Base-by-base conservation (phyloP, 2,113 vertebrate species). In the Formicarius rufipectus region DNA sequence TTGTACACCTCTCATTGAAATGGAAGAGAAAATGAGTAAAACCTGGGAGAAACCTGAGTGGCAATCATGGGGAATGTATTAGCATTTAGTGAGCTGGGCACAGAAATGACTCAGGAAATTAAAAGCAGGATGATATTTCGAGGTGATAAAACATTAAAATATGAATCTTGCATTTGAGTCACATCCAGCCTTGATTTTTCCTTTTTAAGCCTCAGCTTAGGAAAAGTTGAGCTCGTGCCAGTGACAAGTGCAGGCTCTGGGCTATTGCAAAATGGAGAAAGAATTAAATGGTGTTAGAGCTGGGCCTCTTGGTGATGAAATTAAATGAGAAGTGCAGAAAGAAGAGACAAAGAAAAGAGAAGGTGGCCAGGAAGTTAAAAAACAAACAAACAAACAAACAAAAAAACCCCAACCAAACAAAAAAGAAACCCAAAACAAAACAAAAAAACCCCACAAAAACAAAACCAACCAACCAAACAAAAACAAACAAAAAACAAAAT, bases 101-200 rank as follows among this genome's bases (percentile, higher is more conserved):
- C 33, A 67, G 52, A 81, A 75, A 72, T 55, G 84, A 73, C 62
- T 93, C 77, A 82, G 87, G 73, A 91, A 91, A 95, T 95, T 87
- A 93, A 97, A 95, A 73, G 40, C 19, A 75, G 31, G n/a, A 69
- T 60, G 73, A 9, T 84, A 92, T 95, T 95, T 92, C 78, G 52
- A 94, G 44, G 71, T 79, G 95, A 95, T 91, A 79, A 96, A 97
- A 95, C 66, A 73, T 69, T 84, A 68, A 95, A 95, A 62, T 84
- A 68, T 14, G 44, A 84, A 96, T 56, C 81, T 92, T 78, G 62
- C 31, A 64, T 73, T 76, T 91, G 91, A 93, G 60, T 85, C 81
- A 45, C 47, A 59, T 78, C 91, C 91, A 93, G 62, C 19, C 64
- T 93, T 45, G 75, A 55, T 85, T 93, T 91, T 94, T 55, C 40